Evolutionary conservation across 2,113 vertebrate genomes (phyloP).

Genomic region (Podarcis raffonei): DNA sequence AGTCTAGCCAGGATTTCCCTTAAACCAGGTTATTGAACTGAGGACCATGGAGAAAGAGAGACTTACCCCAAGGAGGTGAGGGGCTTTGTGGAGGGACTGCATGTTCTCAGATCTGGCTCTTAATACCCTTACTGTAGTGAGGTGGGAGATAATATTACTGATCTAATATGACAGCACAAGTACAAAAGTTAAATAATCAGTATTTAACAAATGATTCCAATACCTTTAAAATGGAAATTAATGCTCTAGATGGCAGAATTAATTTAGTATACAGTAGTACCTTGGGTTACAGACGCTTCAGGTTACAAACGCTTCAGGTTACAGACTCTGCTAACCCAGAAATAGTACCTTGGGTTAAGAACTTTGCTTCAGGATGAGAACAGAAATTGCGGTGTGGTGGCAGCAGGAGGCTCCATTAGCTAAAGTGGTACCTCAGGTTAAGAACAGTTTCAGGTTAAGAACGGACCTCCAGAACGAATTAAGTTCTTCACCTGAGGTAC

Average conservation of each 20-base stretch:
- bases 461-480: too few species aligned
- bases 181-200: background rate
- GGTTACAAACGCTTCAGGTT: too few species aligned
- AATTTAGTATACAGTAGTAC: too few species aligned
- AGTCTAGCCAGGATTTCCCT: background rate
- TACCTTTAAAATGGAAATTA: background rate
- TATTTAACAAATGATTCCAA: background rate
- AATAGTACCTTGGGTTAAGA: too few species aligned
- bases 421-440: too few species aligned
- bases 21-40: background rate
- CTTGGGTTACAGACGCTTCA: too few species aligned
- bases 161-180: background rate
- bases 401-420: too few species aligned
- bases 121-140: background rate
- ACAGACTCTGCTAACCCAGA: too few species aligned
- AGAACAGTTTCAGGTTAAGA: too few species aligned
- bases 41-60: background rate
- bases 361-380: too few species aligned
- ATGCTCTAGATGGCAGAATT: background rate
- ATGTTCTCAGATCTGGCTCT: background rate
- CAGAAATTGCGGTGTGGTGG: too few species aligned
- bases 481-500: too few species aligned
- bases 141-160: background rate
- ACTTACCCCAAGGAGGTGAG: background rate
- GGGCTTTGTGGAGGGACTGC: background rate